Evolutionary conservation across 1,140 invertebrate species (phyloP).

Genomic region (Drosophila biarmipes): DNA sequence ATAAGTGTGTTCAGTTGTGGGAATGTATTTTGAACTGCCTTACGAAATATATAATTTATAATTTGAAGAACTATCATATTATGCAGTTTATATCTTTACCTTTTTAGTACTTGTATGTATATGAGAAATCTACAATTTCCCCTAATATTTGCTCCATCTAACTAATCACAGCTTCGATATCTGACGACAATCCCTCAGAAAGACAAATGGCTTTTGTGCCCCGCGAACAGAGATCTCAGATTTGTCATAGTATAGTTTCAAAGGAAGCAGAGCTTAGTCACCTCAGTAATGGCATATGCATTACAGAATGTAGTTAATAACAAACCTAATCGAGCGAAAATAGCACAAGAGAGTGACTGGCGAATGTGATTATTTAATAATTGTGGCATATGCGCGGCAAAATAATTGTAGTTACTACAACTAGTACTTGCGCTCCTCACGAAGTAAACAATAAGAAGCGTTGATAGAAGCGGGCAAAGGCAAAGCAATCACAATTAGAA

Average conservation of each 20-base stretch:
- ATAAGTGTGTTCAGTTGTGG: background rate
- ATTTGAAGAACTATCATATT: no score
- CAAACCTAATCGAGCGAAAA: slow-evolving; percentile 76
- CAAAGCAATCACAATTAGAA: slow-evolving; percentile 62
- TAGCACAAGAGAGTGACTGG: slow-evolving; percentile 67
- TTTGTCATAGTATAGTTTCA: slow-evolving; percentile 49
- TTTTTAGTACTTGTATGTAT: no score
- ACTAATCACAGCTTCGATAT: background rate
- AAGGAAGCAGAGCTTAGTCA: slow-evolving; percentile 59
- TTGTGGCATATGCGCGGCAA: slow-evolving; percentile 78
- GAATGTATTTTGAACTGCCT: no score
- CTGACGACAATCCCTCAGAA: slow-evolving; percentile 3
- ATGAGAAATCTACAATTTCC: no score
- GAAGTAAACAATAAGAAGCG: slow-evolving; percentile 54
- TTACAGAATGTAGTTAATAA: slow-evolving; percentile 56
- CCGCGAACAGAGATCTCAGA: slow-evolving; percentile 46
- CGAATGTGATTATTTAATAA: slow-evolving; percentile 80
- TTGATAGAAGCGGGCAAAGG: slow-evolving; percentile 34
- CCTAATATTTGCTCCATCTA: no score
- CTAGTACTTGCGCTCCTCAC: slow-evolving; percentile 1
- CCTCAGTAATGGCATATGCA: slow-evolving; percentile 13
- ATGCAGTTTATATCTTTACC: no score
- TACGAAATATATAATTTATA: no score
- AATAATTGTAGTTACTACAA: slow-evolving; percentile 73
- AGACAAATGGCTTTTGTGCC: slow-evolving; percentile 38